Base-by-base conservation (phyloP, 1,140 invertebrate species). In the Penaeus vannamei region DNA sequence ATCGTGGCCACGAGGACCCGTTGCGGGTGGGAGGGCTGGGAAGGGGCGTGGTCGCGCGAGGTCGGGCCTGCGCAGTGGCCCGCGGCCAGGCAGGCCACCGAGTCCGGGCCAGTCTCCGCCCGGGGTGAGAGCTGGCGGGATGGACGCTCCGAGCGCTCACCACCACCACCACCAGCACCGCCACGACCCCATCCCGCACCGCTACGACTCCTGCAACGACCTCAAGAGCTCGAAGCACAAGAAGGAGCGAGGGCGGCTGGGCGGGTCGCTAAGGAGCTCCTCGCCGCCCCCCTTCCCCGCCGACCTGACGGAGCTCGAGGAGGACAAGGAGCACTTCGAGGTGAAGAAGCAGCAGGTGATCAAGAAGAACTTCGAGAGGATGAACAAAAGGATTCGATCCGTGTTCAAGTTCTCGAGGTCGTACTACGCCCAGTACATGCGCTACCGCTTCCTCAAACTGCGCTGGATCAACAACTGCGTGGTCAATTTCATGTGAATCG, bases 401-500 rank as follows among this genome's bases (percentile, higher is more conserved):
- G 86, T 84, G 59, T 87, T 90, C 59, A 82, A 66, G 26, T 90
- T 90, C 26, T 90, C 90, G 10, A 72, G 86, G 10, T 87, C 90
- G 1, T 90, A 90, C 86, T 90, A 88, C 82, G 84, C 85, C 7
- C 90, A 90, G 83, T 90, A 90, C 86, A 72, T 90, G 81, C 61
- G 90, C 1, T 90, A 90, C 72, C 64, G 87, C 0, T 84, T 90
- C 81, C 86, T 90, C 61, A 90, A 90, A n/a, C 62, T 90, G 53
- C 86, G 87, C 61, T 90, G 89, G 89, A 87, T 90, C 26, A 90
- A 90, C 62, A 87, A 90, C 64, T 90, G 86, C 62, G 89, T 90
- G 42, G 89, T 87, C 10, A 87, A 90, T 64, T 90, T 87, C 80
- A 86, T 90, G 89, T 90, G 85, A 89, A 29, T 61, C 32, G 29